These are phyloP conservation scores for Tenthredo mesomela DNA, from an alignment of 2,888 invertebrate genomes.

Conservation along the genomic window DNA sequence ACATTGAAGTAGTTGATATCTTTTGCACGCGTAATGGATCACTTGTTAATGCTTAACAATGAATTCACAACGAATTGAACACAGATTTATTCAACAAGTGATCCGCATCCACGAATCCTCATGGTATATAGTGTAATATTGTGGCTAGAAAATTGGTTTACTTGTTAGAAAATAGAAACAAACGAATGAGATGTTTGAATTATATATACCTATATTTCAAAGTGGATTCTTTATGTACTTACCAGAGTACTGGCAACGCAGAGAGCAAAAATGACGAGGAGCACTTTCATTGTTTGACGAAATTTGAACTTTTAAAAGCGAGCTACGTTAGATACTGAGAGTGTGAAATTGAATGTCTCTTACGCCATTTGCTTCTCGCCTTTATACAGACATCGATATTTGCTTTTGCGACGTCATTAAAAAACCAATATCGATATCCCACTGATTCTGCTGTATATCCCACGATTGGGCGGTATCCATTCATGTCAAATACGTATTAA, in stretches of 20 bases:
- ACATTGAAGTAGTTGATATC: background rate
- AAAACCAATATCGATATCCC: background rate
- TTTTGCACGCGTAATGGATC: background rate
- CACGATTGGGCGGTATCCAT: background rate
- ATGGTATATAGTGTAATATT: background rate
- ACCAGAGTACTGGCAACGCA: constrained; percentile 12
- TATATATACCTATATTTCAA: background rate
- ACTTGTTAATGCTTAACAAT: too few species aligned
- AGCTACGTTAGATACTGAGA: background rate
- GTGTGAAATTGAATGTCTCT: background rate
- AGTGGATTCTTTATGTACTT: background rate
- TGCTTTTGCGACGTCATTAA: background rate
- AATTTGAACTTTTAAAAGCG: background rate
- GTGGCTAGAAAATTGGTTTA: background rate
- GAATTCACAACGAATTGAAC: too few species aligned
- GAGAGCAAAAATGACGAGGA: background rate
- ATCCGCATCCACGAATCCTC: too few species aligned
- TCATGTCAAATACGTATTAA: background rate
- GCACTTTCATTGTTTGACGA: background rate
- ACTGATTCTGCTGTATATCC: background rate
- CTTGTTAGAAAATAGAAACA: background rate
- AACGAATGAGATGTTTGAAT: background rate
- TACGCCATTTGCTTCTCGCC: background rate
- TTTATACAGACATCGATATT: constrained; percentile 1
- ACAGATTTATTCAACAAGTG: too few species aligned